phyloP scores from a whole-genome alignment of 2,888 invertebrate species.

The Meteorus cinctellus region DNA sequence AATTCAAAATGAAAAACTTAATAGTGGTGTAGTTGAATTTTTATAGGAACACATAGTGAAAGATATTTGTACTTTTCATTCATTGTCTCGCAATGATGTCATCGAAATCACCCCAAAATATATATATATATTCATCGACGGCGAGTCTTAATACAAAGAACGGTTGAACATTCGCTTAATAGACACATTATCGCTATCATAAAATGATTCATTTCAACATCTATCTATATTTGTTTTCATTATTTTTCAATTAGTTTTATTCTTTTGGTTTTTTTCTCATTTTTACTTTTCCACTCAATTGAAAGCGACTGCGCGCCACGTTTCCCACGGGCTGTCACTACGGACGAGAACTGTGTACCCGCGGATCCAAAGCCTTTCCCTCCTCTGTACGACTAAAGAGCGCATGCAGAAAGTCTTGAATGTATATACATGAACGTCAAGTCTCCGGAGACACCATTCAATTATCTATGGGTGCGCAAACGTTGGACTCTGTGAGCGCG shows the following conservation, averaged over 20 bases:
- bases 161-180: conserved; percentile 25
- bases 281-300: conserved; percentile 4
- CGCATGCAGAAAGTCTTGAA: conserved; percentile 41
- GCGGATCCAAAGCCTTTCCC: conserved; percentile 40
- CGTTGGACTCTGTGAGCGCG: conserved; percentile 33
- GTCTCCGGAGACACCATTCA: conserved; percentile 53
- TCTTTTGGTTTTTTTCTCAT: not conserved
- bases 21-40: too few relatives aligned
- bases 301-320: conserved; percentile 19
- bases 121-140: not conserved
- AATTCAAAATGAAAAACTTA: too few relatives aligned
- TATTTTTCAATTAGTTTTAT: not conserved
- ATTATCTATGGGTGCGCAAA: conserved; percentile 43
- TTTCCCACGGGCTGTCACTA: conserved; percentile 54
- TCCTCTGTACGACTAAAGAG: conserved; percentile 27
- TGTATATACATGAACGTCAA: conserved; percentile 33
- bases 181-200: conserved; percentile 40
- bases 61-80: too few relatives aligned
- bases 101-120: too few relatives aligned
- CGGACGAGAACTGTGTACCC: conserved; percentile 29
- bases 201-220: conserved; percentile 14
- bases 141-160: conserved; percentile 9
- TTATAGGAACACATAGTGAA: too few relatives aligned
- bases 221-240: not conserved
- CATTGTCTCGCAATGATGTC: too few relatives aligned